Conservation (phyloP, 1,140 invertebrate species). For the Monochamus saltuarius region DNA sequence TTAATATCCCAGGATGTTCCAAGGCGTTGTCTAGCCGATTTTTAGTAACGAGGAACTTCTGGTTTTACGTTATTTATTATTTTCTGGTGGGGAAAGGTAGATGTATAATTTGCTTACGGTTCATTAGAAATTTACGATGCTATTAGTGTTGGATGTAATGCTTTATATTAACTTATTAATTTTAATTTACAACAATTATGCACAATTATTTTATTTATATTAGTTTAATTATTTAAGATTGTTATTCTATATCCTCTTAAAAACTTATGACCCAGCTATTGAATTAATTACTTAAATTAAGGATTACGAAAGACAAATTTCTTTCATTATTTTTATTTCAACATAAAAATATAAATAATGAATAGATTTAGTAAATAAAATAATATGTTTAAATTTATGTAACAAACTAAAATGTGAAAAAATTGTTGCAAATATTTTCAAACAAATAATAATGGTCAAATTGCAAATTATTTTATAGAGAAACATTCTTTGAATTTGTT, state of each 20-base stretch:
- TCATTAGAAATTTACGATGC: conserved; percentile 6
- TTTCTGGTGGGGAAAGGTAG: background rate
- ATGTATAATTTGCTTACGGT: conserved; percentile 8
- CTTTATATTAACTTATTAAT: conserved; percentile 10
- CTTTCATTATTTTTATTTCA: background rate
- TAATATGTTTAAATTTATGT: no score
- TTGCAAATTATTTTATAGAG: no score
- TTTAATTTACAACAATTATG: conserved; percentile 11
- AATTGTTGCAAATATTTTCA: no score
- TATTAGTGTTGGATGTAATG: conserved; percentile 1
- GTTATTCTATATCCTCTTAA: conserved; percentile 8
- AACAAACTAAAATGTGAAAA: no score
- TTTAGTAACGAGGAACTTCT: conserved; percentile 17
- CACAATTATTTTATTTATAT: background rate
- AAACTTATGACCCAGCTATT: conserved; percentile 12
- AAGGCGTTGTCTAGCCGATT: conserved; percentile 12
- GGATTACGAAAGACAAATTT: conserved; percentile 8
- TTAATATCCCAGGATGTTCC: conserved; percentile 14
- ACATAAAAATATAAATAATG: no score
- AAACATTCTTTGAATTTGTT: no score
- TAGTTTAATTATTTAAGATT: conserved; percentile 11
- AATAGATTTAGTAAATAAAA: no score
- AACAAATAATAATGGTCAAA: no score
- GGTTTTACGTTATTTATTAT: conserved; percentile 21
- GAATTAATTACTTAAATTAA: background rate